phyloP scores from a whole-genome alignment of 2,113 vertebrate genomes.

The Otolemur garnettii region DNA sequence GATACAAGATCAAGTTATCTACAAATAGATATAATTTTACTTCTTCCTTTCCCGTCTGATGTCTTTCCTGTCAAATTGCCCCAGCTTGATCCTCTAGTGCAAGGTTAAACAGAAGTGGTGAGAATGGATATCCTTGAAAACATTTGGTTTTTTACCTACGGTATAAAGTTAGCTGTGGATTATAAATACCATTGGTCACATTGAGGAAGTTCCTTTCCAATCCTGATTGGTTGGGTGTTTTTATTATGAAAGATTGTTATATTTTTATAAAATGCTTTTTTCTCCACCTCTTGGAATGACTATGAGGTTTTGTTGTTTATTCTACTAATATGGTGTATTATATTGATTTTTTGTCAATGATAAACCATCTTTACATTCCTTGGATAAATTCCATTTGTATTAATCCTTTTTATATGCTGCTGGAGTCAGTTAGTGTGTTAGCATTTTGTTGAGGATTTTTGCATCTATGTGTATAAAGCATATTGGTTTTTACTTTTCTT shows the following conservation, averaged over 20 bases:
- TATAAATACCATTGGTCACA: neutral
- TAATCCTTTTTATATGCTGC: neutral
- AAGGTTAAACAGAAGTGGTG: neutral
- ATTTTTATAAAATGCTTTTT: constrained; percentile 20
- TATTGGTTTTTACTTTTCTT: neutral
- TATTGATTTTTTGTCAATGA: neutral
- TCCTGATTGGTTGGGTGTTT: neutral
- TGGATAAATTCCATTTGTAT: neutral
- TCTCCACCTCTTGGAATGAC: neutral
- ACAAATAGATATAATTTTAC: neutral
- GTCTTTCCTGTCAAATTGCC: neutral
- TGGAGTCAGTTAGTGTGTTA: neutral
- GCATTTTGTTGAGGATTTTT: neutral
- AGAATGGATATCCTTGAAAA: neutral
- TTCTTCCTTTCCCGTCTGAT: neutral
- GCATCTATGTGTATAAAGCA: neutral
- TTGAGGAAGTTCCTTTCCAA: neutral
- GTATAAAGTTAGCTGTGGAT: neutral
- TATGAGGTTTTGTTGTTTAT: neutral
- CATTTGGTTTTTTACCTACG: neutral
- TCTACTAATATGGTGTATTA: neutral
- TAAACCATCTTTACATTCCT: neutral
- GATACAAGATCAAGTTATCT: neutral
- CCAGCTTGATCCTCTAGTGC: neutral
- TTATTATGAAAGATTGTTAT: neutral